Conservation (phyloP, 2,797 vertebrate genomes). For the Knipowitschia caucasica region DNA sequence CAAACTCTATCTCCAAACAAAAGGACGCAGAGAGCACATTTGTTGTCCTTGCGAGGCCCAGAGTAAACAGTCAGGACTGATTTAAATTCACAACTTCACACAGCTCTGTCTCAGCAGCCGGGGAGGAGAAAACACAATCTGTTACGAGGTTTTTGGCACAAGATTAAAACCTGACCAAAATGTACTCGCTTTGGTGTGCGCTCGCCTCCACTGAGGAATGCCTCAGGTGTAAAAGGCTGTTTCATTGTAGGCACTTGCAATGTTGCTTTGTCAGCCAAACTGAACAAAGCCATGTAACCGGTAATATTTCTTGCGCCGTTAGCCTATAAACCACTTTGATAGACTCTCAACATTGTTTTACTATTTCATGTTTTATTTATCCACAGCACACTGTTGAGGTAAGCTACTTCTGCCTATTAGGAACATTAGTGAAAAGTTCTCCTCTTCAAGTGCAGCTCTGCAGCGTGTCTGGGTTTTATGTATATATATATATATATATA, state of each 20-base stretch:
- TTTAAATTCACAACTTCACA: constrained; percentile 53
- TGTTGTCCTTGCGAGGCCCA: constrained; percentile 46
- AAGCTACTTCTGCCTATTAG: not conserved
- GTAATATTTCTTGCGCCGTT: not conserved
- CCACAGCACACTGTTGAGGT: not conserved
- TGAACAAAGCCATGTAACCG: not conserved
- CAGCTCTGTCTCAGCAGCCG: constrained; percentile 18
- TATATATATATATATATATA: too few relatives aligned
- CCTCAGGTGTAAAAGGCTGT: not conserved
- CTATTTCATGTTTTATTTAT: not conserved
- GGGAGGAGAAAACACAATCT: constrained; percentile 11
- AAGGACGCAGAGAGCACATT: constrained; percentile 59
- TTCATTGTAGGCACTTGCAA: not conserved
- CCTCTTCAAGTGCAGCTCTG: too few relatives aligned
- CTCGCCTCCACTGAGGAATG: not conserved
- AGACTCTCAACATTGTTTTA: not conserved
- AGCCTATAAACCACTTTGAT: not conserved
- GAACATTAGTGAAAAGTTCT: too few relatives aligned
- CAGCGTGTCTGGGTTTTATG: too few relatives aligned
- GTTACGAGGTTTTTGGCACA: constrained; percentile 41
- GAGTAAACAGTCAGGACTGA: constrained; percentile 36
- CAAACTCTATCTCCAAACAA: constrained; percentile 27
- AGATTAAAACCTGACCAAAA: constrained; percentile 18
- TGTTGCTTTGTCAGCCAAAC: not conserved
- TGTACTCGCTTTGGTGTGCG: not conserved